Base-by-base conservation (phyloP, 2,113 vertebrate species). In the Piprites chloris region DNA sequence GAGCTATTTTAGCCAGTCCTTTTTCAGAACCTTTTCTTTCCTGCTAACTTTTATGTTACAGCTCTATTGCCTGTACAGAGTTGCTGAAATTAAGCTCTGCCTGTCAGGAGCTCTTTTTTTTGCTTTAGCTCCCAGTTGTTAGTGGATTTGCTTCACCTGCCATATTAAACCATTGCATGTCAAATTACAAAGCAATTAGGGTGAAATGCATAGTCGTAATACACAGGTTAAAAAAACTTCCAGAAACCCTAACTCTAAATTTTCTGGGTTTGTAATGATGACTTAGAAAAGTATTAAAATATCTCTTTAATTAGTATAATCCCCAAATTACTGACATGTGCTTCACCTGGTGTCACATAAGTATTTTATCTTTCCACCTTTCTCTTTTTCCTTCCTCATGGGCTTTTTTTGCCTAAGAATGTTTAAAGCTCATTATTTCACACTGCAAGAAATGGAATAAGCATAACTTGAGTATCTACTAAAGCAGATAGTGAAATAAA, bases 1-100 rank as follows among this genome's bases (percentile, higher is more conserved):
- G 92, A 96, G 72, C 73, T 93, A 84, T 88, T 95, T 90, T 85
- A 96, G 90, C 85, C 79, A 81, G 90, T 65, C 69, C 94, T 93
- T 81, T 95, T 81, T 52, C 83, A 81, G 90, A 47, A 75, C 73
- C 77, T 94, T 94, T 96, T 94, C 87, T 93, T 83, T 82, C 83
- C 83, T 72, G 68, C 44, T 96, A 84, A 96, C 94, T 94, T 95
- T 88, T 65, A 87, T 94, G 53, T 90, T 78, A 65, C 68, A 75
- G 56, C 56, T 90, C 90, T 78, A 52, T 78, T 89, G 61, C 86
- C 72, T 49, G 39, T 14, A 61, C 61, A 41, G 68, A 87, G 83
- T 76, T 81, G 79, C 77, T 67, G 92, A 86, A 93, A 62, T 78
- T 72, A 93, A 88, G 88, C 61, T 81, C 69, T 84, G 73, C 76